Evolutionary conservation across 2,113 vertebrate genomes (phyloP).

Genomic region (Nyctereutes procyonoides): DNA sequence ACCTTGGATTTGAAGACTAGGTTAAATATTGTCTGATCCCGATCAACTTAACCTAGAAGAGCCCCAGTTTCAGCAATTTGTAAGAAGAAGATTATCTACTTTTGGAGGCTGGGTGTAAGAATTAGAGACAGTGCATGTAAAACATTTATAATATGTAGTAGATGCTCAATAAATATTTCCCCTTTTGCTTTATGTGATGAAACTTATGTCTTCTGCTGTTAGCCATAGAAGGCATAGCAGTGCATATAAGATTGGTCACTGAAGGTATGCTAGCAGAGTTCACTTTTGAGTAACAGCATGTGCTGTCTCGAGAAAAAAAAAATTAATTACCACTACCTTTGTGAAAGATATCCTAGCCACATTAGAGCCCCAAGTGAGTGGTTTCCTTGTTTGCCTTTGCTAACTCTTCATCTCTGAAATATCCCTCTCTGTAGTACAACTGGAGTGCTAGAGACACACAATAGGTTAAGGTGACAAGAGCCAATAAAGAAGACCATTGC

Average conservation of each 20-base stretch:
- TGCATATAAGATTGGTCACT: background rate
- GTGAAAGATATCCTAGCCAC: background rate
- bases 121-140: background rate
- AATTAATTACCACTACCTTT: background rate
- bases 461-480: background rate
- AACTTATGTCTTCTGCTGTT: background rate
- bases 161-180: constrained; percentile 44
- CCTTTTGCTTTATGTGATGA: background rate
- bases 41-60: background rate
- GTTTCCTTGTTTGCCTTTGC: background rate
- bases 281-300: background rate
- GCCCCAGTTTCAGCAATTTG: background rate
- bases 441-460: background rate
- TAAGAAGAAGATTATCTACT: background rate
- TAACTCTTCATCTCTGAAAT: background rate
- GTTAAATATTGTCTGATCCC: constrained; percentile 20
- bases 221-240: background rate
- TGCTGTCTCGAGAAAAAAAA: background rate
- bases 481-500: background rate
- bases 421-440: background rate
- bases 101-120: background rate
- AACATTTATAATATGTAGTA: constrained; percentile 26
- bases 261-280: background rate
- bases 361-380: background rate
- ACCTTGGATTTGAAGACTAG: background rate